Conservation (phyloP, 2,888 invertebrate species). For the Epinotia nisella region DNA sequence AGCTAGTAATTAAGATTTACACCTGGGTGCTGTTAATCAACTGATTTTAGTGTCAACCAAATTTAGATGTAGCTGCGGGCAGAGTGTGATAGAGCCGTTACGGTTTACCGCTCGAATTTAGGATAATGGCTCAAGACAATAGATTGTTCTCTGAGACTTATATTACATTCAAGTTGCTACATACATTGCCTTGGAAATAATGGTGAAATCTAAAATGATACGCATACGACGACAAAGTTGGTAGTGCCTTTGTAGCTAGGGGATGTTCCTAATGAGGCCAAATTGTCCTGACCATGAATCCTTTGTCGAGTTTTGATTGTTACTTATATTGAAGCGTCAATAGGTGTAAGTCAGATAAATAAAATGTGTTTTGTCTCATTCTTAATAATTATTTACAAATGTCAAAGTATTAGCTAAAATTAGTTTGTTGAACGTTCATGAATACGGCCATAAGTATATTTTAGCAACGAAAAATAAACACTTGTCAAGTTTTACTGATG, state of each 20-base stretch:
- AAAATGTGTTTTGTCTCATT: too few relatives aligned
- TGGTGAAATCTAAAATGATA: not conserved
- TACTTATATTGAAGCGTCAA: too few relatives aligned
- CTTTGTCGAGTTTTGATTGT: too few relatives aligned
- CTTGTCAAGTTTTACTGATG: too few relatives aligned
- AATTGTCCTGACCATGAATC: not conserved
- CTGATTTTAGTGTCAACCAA: conserved; percentile 42
- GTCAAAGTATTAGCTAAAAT: too few relatives aligned
- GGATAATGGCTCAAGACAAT: conserved; percentile 35
- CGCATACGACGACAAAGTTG: not conserved
- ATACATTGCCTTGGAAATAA: not conserved
- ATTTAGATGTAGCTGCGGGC: conserved; percentile 42
- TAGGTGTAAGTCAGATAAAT: too few relatives aligned
- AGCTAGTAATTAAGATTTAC: conserved; percentile 44
- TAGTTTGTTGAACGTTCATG: too few relatives aligned
- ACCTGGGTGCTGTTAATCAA: conserved; percentile 45
- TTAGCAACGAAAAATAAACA: too few relatives aligned
- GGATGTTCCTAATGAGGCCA: not conserved
- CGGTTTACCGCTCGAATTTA: conserved; percentile 29
- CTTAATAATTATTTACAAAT: too few relatives aligned
- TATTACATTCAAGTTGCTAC: conserved; percentile 13
- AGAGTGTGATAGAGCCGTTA: conserved; percentile 39
- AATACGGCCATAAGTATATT: too few relatives aligned
- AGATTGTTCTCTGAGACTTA: conserved; percentile 16
- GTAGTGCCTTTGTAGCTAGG: not conserved